Percentiles rank a stretch among this genome's conserved stretches.
These are phyloP conservation scores for Calycopis cecrops DNA, from an alignment of 1,140 invertebrate species.

Conservation along the genomic window DNA sequence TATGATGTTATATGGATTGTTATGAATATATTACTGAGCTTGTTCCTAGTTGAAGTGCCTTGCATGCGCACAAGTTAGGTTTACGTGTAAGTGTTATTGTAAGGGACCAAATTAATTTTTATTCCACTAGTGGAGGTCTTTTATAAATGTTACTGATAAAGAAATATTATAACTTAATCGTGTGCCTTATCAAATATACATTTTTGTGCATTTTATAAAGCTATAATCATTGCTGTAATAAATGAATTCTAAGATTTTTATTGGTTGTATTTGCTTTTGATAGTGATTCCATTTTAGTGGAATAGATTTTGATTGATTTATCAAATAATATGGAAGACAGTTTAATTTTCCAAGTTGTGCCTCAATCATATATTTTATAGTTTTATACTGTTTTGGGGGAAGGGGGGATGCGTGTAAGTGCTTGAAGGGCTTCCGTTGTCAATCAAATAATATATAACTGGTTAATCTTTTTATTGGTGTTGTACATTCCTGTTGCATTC, in stretches of 20 bases:
- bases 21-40: not conserved
- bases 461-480: constrained; percentile 58
- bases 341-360: not conserved
- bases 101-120: constrained; percentile 13
- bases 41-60: not conserved
- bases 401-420: not conserved
- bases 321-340: constrained; percentile 7
- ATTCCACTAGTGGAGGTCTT: constrained; percentile 4
- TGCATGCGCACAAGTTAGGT: constrained; percentile 22
- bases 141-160: not conserved
- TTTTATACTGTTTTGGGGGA: not conserved
- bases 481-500: constrained; percentile 56
- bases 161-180: not conserved
- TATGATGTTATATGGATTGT: not conserved
- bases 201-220: no score
- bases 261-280: no score
- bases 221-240: no score
- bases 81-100: constrained; percentile 10
- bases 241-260: no score
- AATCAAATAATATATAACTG: constrained; percentile 29
- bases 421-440: constrained; percentile 21
- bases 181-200: not conserved
- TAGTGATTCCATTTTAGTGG: not conserved
- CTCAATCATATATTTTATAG: constrained; percentile 3
- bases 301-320: constrained; percentile 16